These are phyloP conservation scores for Cactoblastis cactorum DNA, from an alignment of 2,888 invertebrate genomes.

Conservation along the genomic window DNA sequence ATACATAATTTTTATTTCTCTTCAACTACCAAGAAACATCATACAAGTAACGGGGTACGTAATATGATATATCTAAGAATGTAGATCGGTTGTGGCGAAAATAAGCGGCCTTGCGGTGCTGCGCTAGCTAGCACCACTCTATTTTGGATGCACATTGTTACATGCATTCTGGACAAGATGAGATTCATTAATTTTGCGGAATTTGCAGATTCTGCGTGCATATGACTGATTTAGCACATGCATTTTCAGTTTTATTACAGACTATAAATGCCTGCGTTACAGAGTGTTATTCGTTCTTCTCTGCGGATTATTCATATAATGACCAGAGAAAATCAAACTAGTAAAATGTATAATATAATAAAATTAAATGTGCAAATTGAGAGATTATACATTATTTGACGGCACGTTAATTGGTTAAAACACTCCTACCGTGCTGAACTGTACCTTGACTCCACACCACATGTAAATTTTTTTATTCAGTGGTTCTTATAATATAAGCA, in stretches of 20 bases:
- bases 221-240: background rate
- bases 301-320: too few relatives aligned
- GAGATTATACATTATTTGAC: too few relatives aligned
- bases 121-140: background rate
- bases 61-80: background rate
- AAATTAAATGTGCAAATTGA: too few relatives aligned
- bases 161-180: background rate
- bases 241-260: background rate
- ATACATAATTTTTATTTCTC: too few relatives aligned
- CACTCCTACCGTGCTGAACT: too few relatives aligned
- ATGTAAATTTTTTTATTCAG: too few relatives aligned
- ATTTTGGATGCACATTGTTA: slow-evolving; percentile 6
- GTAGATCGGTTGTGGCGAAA: background rate
- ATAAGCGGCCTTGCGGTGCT: slow-evolving; percentile 5
- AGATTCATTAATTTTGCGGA: background rate
- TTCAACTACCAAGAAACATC: background rate
- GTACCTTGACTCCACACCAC: too few relatives aligned
- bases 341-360: too few relatives aligned
- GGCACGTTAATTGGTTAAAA: too few relatives aligned
- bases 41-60: background rate
- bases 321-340: too few relatives aligned
- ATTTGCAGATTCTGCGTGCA: background rate
- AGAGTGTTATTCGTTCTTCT: too few relatives aligned
- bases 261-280: background rate
- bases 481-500: too few relatives aligned